These are phyloP conservation scores for Sebastes cheni DNA, from an alignment of 2,797 vertebrate species.

Conservation along the genomic window DNA sequence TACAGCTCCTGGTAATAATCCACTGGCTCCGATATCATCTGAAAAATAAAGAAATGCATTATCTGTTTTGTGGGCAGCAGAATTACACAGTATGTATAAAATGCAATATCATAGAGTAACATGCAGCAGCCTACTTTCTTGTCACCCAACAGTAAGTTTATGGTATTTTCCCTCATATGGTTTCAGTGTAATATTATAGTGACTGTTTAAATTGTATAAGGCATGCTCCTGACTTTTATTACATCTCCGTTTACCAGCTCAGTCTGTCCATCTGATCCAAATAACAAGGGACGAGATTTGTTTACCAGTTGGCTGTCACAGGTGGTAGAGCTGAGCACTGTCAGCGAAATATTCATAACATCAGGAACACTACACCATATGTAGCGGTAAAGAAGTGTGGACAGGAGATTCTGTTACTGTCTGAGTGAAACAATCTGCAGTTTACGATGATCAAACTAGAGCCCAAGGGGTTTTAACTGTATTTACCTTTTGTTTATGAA, in stretches of 20 bases:
- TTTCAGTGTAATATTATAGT: slow-evolving; percentile 25
- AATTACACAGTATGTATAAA: not conserved
- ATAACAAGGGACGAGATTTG: not conserved
- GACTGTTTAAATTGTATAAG: not conserved
- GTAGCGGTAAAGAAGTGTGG: not conserved
- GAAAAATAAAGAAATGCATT: not conserved
- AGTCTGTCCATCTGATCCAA: not conserved
- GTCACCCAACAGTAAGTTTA: not conserved
- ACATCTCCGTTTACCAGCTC: not conserved
- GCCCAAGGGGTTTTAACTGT: not conserved
- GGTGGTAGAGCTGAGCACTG: slow-evolving; percentile 13
- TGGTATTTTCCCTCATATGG: slow-evolving; percentile 12
- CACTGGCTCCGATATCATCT: not conserved
- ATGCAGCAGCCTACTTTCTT: not conserved
- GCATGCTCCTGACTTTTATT: slow-evolving; percentile 16
- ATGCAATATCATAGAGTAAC: not conserved
- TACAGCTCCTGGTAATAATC: not conserved
- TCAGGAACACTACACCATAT: slow-evolving; percentile 6
- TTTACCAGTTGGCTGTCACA: slow-evolving; percentile 26
- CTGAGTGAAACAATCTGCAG: slow-evolving; percentile 3
- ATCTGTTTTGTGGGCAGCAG: not conserved
- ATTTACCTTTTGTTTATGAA: slow-evolving; percentile 28
- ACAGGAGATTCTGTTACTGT: slow-evolving; percentile 4
- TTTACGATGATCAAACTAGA: not conserved
- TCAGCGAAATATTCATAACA: not conserved